Evolutionary conservation across 2,113 vertebrate genomes (phyloP), one percentile per base, ranked within the genome.

Genomic region (Nibea coibor): DNA sequence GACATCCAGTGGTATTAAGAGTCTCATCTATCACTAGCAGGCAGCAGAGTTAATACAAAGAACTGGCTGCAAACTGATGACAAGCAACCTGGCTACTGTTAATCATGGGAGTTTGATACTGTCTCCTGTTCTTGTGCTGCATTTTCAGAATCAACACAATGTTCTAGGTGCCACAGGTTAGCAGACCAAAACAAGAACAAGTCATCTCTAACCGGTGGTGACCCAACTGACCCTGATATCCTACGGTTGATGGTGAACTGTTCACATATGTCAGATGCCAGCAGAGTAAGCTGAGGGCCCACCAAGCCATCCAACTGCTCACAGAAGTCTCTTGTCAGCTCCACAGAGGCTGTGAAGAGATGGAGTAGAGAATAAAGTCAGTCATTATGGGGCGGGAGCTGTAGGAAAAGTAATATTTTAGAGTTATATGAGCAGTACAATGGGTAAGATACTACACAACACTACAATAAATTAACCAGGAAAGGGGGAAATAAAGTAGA

Each of bases 251-350:
- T 94, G 88, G 97, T 99, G 94, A 97, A 99, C 48, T 99, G 98
- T 88, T 99, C 98, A 82, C 98, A 99, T 71, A 99, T 99, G 87
- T 99, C 98, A 1, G 98, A 99, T 0, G 98, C 98, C 84, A 99
- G 88, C 85, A 99, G 88, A 0, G 98, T 99, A n/a, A 99, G 98
- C 87, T 98, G 97, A 42, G 98, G 98, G 69, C 98, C 98, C 53
- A 99, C 97, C 17, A 99, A 93, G 81, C 94, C 91, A 89, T 99
- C 98, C 86, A 99, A 85, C 86, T 96, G 96, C 45, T 97, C 96
- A 90, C 98, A 99, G 12, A 99, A 99, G 56, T 99, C 97, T 87
- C 97, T 84, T 0, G 96, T 97, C 67, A 97, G 93, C 19, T 96
- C 97, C 54, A 95, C 94, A 0, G 97, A 96, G 22, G 96, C 98